Evolutionary conservation across 2,113 vertebrate genomes (phyloP), one percentile per base, ranked within the genome.

Genomic region (Neotoma lepida): DNA sequence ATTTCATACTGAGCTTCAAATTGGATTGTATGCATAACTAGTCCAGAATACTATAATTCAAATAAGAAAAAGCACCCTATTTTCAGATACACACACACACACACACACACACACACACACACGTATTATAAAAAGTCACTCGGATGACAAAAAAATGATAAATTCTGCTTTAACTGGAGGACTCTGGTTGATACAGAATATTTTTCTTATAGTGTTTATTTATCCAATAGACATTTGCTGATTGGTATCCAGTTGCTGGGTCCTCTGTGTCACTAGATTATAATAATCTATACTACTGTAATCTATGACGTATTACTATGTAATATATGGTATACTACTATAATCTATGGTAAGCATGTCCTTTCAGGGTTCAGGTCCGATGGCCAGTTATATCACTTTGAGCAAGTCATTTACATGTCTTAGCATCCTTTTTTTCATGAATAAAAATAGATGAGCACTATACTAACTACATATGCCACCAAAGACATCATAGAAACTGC

Each of bases 1-100:
- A 94, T 56, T 95, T 68, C 35, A 41, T 76, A 91, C 58, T 71
- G 94, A 74, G 68, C 4, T 33, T 77, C 41, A 66, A 68, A 44
- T 46, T 86, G 12, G 61, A 88, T 9, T 92, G 33, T 20, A 91
- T 41, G 39, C 54, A 35, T 9, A 68, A 39, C 33, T 77, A 68
- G 24, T 35, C 61, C 39, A 33, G 8, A 88, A 89, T 20, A 78
- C 2, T 6, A 22, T 39, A 76, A 86, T 28, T 77, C 58, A 63
- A 41, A 8, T 18, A 82, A 91, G 58, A 22, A 77, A 68, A 68
- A 28, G 24, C 13, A 44, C 46, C 10, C 30, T 8, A 80, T n/a
- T n/a, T 77, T 24, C 33, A 6, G 4, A 4, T 77, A 90, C 51
- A 51, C 13, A 51, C 51, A 51, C 51, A 51, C n/a, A 28, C 24